Evolutionary conservation across 2,888 invertebrate species (phyloP).

Genomic region (Macaria liturata): DNA sequence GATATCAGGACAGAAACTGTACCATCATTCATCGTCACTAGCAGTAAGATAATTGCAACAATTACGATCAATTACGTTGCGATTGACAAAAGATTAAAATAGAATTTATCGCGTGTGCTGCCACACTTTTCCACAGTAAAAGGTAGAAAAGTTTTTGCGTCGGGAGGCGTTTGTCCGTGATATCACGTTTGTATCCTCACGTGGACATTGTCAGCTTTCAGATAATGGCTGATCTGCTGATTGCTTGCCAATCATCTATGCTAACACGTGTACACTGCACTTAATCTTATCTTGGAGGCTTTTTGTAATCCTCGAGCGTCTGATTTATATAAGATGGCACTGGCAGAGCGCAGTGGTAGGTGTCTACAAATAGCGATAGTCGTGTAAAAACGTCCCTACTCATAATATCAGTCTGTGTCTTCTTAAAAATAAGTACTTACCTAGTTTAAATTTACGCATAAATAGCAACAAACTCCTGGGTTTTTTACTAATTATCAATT

Average conservation of each 20-base stretch:
- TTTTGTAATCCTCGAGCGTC: no score
- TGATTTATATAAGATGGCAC: no score
- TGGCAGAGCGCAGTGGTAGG: no score
- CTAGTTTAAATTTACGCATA: no score
- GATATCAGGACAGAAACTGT: no score
- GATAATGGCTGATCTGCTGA: slow-evolving; percentile 61
- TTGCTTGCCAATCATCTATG: slow-evolving; percentile 62
- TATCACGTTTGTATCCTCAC: slow-evolving; percentile 74
- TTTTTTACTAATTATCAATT: no score
- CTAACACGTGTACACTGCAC: slow-evolving; percentile 50
- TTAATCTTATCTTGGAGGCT: slow-evolving; percentile 16
- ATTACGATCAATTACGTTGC: slow-evolving; percentile 70
- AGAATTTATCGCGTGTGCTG: slow-evolving; percentile 76
- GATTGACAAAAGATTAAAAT: slow-evolving; percentile 79
- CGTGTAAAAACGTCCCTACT: no score
- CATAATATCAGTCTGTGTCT: no score
- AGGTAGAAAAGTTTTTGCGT: slow-evolving; percentile 67
- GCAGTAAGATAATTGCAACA: slow-evolving; percentile 56
- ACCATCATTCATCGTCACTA: slow-evolving; percentile 16
- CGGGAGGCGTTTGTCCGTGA: slow-evolving; percentile 60
- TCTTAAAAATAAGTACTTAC: no score
- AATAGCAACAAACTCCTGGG: no score
- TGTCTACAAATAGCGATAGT: no score
- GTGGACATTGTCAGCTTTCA: slow-evolving; percentile 66
- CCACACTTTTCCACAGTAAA: slow-evolving; percentile 69